A percentile compares a stretch with the other conserved stretches of the same genome.
Evolutionary conservation across 2,797 vertebrate species (phyloP).

Genomic region (Anomalospiza imberbis): DNA sequence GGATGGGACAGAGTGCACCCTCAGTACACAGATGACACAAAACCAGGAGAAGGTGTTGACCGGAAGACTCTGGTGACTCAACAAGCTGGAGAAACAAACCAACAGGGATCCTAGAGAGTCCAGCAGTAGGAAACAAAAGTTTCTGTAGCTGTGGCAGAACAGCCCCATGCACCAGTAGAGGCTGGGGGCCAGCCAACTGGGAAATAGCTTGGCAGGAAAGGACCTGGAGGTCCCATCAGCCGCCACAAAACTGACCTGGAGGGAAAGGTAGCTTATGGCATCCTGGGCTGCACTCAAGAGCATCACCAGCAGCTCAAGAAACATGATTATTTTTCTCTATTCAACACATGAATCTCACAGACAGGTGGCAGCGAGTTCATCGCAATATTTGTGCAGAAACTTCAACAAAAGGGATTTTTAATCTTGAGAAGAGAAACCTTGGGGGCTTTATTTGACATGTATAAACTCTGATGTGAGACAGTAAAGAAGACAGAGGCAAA

Average conservation of each 20-base stretch:
- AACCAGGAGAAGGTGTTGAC: neutral
- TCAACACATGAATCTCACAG: neutral
- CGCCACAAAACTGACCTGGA: neutral
- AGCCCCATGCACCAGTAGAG: neutral
- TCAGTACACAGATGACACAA: neutral
- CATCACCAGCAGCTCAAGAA: neutral
- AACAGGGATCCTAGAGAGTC: rapidly evolving
- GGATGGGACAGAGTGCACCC: neutral
- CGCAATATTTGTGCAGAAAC: neutral
- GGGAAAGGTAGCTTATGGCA: neutral
- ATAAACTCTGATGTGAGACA: neutral
- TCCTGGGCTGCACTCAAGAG: neutral
- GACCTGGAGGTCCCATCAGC: neutral
- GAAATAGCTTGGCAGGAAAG: neutral
- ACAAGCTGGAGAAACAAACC: neutral
- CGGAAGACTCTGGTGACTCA: neutral
- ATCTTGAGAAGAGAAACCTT: neutral
- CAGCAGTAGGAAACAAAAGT: neutral
- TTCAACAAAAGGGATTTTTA: neutral
- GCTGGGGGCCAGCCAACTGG: neutral
- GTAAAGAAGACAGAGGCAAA: neutral
- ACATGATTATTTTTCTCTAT: neutral
- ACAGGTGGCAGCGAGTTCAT: rapidly evolving
- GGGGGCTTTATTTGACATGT: neutral
- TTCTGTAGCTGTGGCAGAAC: neutral